Percentiles rank a stretch among this genome's conserved stretches.
phyloP scores from a whole-genome alignment of 2,888 invertebrate species.

The Esperia sulphurella region DNA sequence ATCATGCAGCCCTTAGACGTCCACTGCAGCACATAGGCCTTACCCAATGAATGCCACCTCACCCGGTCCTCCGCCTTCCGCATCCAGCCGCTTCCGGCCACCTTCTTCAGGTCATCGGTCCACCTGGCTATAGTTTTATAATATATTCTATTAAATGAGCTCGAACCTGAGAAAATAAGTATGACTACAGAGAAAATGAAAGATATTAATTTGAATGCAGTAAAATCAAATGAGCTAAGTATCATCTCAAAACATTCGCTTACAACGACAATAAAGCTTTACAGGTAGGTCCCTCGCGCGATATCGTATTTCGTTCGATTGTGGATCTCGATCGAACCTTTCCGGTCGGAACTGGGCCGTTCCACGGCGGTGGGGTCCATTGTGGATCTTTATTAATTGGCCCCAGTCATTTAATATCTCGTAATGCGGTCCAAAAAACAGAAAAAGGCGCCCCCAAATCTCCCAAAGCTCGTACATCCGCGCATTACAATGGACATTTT shows the following conservation, averaged over 20 bases:
- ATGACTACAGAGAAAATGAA: too few relatives aligned
- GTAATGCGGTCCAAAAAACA: slow-evolving; percentile 51
- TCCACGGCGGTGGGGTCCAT: slow-evolving; percentile 54
- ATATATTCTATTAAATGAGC: too few relatives aligned
- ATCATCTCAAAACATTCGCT: slow-evolving; percentile 27
- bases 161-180: too few relatives aligned
- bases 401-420: slow-evolving; percentile 72
- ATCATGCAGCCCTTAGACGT: too few relatives aligned
- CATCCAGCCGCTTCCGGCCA: too few relatives aligned
- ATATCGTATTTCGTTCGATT: slow-evolving; percentile 40
- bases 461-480: slow-evolving; percentile 61
- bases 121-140: too few relatives aligned
- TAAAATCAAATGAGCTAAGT: slow-evolving; percentile 23
- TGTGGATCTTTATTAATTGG: slow-evolving; percentile 70
- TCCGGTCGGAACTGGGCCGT: slow-evolving; percentile 71
- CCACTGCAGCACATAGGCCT: too few relatives aligned
- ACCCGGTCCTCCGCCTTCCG: too few relatives aligned
- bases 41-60: too few relatives aligned
- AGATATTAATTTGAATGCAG: background rate
- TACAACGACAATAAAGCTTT: slow-evolving; percentile 16
- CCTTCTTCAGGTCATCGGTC: too few relatives aligned
- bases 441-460: slow-evolving; percentile 54
- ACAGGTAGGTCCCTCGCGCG: slow-evolving; percentile 51
- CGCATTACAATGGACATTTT: slow-evolving; percentile 34
- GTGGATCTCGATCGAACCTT: slow-evolving; percentile 47